Base-by-base conservation (phyloP, 2,113 vertebrate species). In the Psammodynastes pulverulentus region DNA sequence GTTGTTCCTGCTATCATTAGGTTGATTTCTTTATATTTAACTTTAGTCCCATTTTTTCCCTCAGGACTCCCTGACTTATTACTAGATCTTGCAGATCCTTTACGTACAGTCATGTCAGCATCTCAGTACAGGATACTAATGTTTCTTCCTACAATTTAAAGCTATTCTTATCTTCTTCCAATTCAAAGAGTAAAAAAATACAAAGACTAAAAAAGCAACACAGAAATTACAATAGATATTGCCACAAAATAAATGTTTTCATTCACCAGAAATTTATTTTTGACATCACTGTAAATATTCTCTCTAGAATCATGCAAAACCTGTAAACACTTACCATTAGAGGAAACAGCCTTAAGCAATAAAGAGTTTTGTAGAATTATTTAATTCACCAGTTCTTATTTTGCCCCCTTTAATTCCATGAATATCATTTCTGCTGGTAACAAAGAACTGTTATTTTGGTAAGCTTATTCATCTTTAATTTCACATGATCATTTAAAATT, bases 401-500 rank as follows among this genome's bases (percentile, higher is more conserved):
- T 93, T 95, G 48, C 51, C 84, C 92, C 86, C 92, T 89, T 54
- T 93, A 51, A 21, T 87, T 90, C 86, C 90, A 94, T 24, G 91
- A 1, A 45, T 58, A 29, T 29, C 29, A 90, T 56, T 86, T 51
- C 92, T 91, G 94, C 88, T 10, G 72, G 17, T 45, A 90, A 91
- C 88, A 95, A 96, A 95, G 91, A 94, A 89, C 88, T 86, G 46
- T 93, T 94, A 93, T 95, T 93, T 96, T 95, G 91, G 91, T 90
- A 94, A 95, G 1, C 21, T 85, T 92, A 62, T 91, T 49, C 15
- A 29, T 89, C 93, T 92, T 94, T 86, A 95, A 94, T 96, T 95
- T 94, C 0, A 24, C 93, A 85, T 51, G 93, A 94, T 34, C 90
- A 88, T 45, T 92, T 91, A 86, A 93, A 96, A 96, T 93, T 94